A percentile compares a stretch with the other conserved stretches of the same genome.
Evolutionary conservation across 2,113 vertebrate species (phyloP).

Genomic region (Bufo gargarizans): DNA sequence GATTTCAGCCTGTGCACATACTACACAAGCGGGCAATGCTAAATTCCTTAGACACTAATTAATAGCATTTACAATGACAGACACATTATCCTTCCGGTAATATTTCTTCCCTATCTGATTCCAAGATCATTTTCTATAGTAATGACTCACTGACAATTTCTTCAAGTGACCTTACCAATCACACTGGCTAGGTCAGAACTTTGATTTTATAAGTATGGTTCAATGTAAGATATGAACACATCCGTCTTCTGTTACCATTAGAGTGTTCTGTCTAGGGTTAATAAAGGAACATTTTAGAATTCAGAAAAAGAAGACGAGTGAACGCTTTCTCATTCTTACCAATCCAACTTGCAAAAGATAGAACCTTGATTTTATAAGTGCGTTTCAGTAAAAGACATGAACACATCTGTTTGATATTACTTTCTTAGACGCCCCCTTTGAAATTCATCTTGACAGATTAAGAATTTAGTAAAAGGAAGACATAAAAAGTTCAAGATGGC

Average conservation of each 20-base stretch:
- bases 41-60: constrained; percentile 48
- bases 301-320: not conserved
- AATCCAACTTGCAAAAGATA: not conserved
- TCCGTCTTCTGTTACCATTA: not conserved
- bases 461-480: not conserved
- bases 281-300: not conserved
- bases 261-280: not conserved
- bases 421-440: not conserved
- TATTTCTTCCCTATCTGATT: constrained; percentile 42
- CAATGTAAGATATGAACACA: not conserved
- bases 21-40: constrained; percentile 36
- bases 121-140: constrained; percentile 33
- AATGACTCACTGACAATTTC: constrained; percentile 42
- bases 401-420: not conserved
- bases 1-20: constrained; percentile 43
- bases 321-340: not conserved
- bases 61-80: constrained; percentile 56
- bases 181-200: not conserved
- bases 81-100: constrained; percentile 31
- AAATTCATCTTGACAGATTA: not conserved
- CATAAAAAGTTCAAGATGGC: not conserved
- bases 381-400: not conserved
- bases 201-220: constrained; percentile 9
- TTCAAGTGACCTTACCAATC: constrained; percentile 44
- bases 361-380: not conserved